A percentile compares a stretch with the other conserved stretches of the same genome.
Evolutionary conservation across 23 tunicate species (phyloP).

Genomic region (Diplosoma virens): DNA sequence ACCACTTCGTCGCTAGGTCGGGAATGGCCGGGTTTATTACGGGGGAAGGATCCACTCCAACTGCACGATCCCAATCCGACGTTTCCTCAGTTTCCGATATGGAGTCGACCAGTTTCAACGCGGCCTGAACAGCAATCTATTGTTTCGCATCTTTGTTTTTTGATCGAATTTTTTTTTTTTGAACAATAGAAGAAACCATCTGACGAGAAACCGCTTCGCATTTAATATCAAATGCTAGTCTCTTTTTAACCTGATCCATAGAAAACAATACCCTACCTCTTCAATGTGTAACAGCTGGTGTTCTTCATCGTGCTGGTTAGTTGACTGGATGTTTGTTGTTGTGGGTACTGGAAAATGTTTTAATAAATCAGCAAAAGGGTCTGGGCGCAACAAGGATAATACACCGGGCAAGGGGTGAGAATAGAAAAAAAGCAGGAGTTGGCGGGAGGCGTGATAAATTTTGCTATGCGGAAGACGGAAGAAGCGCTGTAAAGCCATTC

Average conservation of each 20-base stretch:
- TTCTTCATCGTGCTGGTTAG: not conserved
- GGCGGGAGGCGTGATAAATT: too few relatives aligned
- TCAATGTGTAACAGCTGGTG: slow-evolving; percentile 1
- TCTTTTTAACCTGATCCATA: not conserved
- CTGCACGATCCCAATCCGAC: not conserved
- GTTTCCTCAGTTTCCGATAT: slow-evolving; percentile 40
- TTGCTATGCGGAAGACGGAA: too few relatives aligned
- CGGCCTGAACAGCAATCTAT: slow-evolving; percentile 23
- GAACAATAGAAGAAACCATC: too few relatives aligned
- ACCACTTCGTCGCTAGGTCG: slow-evolving; percentile 83
- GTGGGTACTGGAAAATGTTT: too few relatives aligned
- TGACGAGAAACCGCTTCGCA: not conserved
- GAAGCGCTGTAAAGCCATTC: too few relatives aligned
- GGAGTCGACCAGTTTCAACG: slow-evolving; percentile 58
- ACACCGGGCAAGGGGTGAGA: too few relatives aligned
- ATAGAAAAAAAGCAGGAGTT: too few relatives aligned
- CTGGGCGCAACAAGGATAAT: too few relatives aligned
- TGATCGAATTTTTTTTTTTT: too few relatives aligned
- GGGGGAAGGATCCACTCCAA: not conserved
- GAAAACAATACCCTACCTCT: not conserved
- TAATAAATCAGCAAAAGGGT: too few relatives aligned
- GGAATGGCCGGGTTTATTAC: slow-evolving; percentile 24
- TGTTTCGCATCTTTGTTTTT: not conserved
- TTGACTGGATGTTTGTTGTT: not conserved
- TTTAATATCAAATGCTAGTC: not conserved